Percentiles rank a stretch among this genome's conserved stretches.
Conservation (phyloP, 2,888 invertebrate species). For the Ashinkailepas kermadecensis region DNA sequence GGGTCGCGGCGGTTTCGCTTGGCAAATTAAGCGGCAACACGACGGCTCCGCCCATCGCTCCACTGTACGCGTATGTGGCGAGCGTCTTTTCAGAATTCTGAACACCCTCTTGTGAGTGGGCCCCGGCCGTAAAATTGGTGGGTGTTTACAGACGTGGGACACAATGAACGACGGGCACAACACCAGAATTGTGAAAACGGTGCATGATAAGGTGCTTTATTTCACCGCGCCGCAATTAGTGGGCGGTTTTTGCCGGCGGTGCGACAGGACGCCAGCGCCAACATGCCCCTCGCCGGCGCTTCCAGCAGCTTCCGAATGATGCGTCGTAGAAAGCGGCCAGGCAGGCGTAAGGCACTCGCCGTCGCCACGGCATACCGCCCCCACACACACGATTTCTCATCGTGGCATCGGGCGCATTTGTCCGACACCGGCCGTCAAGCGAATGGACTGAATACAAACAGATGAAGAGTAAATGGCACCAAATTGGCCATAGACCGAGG, state of each 20-base stretch:
- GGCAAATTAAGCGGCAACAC: not conserved
- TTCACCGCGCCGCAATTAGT: not conserved
- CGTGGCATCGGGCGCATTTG: not conserved
- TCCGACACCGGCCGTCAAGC: not conserved
- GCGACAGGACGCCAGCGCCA: not conserved
- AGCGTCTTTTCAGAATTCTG: not conserved
- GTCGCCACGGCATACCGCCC: not conserved
- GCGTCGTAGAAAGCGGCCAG: not conserved
- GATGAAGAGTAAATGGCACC: not conserved
- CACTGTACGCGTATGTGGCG: not conserved
- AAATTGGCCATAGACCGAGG: not conserved
- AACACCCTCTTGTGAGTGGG: not conserved
- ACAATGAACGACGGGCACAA: not conserved
- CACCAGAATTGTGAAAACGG: slow-evolving; percentile 21
- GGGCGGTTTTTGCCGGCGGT: not conserved
- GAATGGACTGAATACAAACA: slow-evolving; percentile 5
- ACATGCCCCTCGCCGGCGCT: not conserved
- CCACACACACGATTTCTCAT: not conserved
- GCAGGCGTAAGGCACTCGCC: not conserved
- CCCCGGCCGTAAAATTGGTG: not conserved
- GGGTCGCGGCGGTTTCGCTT: slow-evolving; percentile 9
- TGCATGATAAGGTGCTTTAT: not conserved
- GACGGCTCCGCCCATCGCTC: not conserved
- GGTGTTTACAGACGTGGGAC: slow-evolving; percentile 12
- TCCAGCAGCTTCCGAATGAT: not conserved